Percentiles rank a stretch among this genome's conserved stretches.
These are phyloP conservation scores for Scelioninae gen. 2 DNA, from an alignment of 2,888 invertebrate genomes.

Conservation along the genomic window DNA sequence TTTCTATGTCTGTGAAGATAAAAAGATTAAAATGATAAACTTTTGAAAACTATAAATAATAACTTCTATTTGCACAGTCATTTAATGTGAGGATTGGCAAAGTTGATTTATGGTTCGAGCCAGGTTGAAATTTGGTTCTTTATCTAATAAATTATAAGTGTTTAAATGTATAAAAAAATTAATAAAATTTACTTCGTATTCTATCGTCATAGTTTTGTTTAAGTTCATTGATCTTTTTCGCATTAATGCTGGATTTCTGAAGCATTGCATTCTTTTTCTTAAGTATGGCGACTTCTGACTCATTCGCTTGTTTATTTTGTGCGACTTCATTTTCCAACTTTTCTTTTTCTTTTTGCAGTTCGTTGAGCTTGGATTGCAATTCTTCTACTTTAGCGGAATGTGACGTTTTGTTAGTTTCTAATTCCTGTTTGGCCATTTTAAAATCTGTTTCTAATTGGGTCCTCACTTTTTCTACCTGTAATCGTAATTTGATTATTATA, in stretches of 20 bases:
- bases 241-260: slow-evolving; percentile 80
- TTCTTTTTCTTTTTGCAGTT: slow-evolving; percentile 79
- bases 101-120: no score
- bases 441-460: slow-evolving; percentile 78
- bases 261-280: slow-evolving; percentile 84
- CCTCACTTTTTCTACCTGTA: slow-evolving; percentile 78
- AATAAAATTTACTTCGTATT: slow-evolving; percentile 85
- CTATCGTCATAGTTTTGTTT: slow-evolving; percentile 82
- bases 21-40: no score
- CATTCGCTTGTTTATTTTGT: slow-evolving; percentile 86
- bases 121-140: background rate
- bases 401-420: slow-evolving; percentile 75
- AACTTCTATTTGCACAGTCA: no score
- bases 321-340: slow-evolving; percentile 82
- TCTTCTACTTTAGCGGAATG: slow-evolving; percentile 76
- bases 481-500: no score
- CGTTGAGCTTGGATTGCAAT: slow-evolving; percentile 77
- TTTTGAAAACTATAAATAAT: slow-evolving; percentile 9
- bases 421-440: slow-evolving; percentile 80
- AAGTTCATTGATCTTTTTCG: slow-evolving; percentile 81
- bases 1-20: slow-evolving; percentile 80
- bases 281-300: slow-evolving; percentile 85
- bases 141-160: no score
- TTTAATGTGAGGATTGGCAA: no score
- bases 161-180: no score